Evolutionary conservation across 2,888 invertebrate genomes (phyloP).

Genomic region (Platynereis dumerilii): DNA sequence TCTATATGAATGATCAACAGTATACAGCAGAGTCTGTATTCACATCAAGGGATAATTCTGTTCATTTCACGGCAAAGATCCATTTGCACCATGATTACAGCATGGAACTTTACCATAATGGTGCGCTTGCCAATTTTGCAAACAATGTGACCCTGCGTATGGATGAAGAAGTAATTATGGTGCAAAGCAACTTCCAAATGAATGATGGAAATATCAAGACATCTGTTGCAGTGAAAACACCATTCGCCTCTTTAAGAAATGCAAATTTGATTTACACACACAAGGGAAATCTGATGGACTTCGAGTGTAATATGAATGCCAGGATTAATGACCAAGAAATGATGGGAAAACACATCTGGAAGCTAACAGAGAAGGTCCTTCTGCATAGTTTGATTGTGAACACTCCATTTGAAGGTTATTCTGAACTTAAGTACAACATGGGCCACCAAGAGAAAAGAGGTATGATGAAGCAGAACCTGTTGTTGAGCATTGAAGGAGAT

Average conservation of each 20-base stretch:
- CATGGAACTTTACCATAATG: conserved; percentile 7
- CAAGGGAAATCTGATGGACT: too few species aligned
- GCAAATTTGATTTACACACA: too few species aligned
- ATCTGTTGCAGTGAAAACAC: conserved; percentile 20
- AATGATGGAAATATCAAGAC: conserved; percentile 22
- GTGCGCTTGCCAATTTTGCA: background rate
- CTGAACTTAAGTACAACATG: conserved; percentile 20
- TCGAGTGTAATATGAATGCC: too few species aligned
- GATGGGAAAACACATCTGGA: conserved; percentile 5
- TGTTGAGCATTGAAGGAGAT: too few species aligned
- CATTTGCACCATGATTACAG: background rate
- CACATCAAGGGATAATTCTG: background rate
- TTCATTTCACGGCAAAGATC: background rate
- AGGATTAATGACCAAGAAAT: background rate
- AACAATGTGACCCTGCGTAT: conserved; percentile 6
- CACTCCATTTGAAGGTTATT: conserved; percentile 12
- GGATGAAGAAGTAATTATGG: conserved; percentile 2
- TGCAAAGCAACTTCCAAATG: conserved; percentile 1
- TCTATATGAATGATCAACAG: background rate
- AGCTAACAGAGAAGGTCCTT: background rate
- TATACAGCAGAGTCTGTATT: background rate
- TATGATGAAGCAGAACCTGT: too few species aligned
- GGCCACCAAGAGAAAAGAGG: conserved; percentile 1
- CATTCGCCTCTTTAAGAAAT: background rate
- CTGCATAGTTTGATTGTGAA: conserved; percentile 5